Evolutionary conservation across 2,113 vertebrate species (phyloP).

Genomic region (Ochotona curzoniae): DNA sequence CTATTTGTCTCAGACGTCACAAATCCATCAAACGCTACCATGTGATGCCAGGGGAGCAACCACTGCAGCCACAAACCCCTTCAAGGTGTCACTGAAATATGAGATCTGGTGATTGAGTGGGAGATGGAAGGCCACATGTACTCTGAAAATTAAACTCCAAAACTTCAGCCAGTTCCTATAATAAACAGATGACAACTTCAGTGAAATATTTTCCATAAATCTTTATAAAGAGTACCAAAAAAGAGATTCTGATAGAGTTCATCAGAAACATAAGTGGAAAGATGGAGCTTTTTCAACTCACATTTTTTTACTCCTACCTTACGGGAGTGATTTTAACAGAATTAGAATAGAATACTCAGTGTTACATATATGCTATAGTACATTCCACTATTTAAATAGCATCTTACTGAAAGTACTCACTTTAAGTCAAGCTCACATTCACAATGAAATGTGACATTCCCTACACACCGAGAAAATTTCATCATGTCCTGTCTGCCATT

Average conservation of each 20-base stretch:
- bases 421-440: neutral
- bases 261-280: neutral
- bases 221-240: neutral
- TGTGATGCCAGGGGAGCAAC: neutral
- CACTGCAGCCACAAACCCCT: neutral
- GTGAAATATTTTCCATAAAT: slow-evolving; percentile 36
- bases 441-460: neutral
- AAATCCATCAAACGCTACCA: neutral
- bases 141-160: neutral
- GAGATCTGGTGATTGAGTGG: neutral
- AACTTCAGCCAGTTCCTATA: neutral
- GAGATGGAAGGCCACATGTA: neutral
- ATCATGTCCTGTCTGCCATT: neutral
- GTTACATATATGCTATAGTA: neutral
- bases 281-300: neutral
- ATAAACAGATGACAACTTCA: neutral
- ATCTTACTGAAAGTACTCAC: slow-evolving; percentile 17
- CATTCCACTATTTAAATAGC: neutral
- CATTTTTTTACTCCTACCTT: neutral
- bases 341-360: neutral
- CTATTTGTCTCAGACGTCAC: neutral
- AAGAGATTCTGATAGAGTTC: neutral
- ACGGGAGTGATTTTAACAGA: neutral
- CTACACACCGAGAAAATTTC: neutral
- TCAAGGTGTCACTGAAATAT: neutral